These are phyloP conservation scores for Pantelozetes paolii DNA, from an alignment of 2,888 invertebrate genomes.

Conservation along the genomic window DNA sequence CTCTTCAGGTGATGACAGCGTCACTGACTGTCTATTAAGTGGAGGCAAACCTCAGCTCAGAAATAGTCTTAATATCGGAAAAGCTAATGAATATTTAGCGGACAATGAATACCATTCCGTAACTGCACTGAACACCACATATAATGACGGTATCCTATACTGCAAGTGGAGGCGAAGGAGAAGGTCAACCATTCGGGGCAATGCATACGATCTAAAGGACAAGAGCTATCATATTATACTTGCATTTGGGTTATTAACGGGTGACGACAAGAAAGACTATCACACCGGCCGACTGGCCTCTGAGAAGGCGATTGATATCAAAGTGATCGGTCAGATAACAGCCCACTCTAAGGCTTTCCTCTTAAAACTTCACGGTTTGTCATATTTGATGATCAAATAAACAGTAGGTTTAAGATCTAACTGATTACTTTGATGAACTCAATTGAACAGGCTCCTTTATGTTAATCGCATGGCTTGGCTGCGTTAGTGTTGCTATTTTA, in stretches of 20 bases:
- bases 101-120: conserved; percentile 37
- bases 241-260: conserved; percentile 60
- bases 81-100: conserved; percentile 36
- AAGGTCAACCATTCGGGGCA: conserved; percentile 58
- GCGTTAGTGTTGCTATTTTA: conserved; percentile 77
- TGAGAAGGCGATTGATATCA: conserved; percentile 57
- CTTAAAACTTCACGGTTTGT: conserved; percentile 54
- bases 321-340: conserved; percentile 22
- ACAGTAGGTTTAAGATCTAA: conserved; percentile 3
- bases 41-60: conserved; percentile 31
- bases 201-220: conserved; percentile 65
- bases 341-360: conserved; percentile 30
- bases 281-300: conserved; percentile 68
- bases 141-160: conserved; percentile 33
- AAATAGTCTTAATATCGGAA: conserved; percentile 36
- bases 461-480: conserved; percentile 82
- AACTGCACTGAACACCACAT: conserved; percentile 26
- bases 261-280: conserved; percentile 50
- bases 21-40: conserved; percentile 38
- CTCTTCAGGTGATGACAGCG: conserved; percentile 42
- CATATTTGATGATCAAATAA: neutral
- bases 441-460: conserved; percentile 66
- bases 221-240: conserved; percentile 68
- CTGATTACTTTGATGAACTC: neutral
- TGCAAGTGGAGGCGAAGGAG: conserved; percentile 43